Base-by-base conservation (phyloP, 2,888 invertebrate genomes). In the Hylaea fasciaria region DNA sequence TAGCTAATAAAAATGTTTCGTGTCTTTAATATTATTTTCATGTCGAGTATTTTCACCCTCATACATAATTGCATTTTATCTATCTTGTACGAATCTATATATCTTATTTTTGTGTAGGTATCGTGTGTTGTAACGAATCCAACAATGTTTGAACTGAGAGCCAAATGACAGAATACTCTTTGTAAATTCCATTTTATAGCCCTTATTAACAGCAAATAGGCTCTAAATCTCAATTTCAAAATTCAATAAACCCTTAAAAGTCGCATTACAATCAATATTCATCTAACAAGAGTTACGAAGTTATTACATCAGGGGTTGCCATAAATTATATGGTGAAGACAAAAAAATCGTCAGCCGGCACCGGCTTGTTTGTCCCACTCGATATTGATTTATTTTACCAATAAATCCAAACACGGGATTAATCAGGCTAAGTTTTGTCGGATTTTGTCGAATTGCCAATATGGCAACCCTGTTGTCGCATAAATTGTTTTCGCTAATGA, bases 371-470 rank as follows among this genome's bases (percentile, higher is more conserved):
- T 87, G 82, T 83, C 83, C 76, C 76, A 66, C 74, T 74, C 76
- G 65, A 58, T 78, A 85, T 85, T 90, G 90, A 91, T 91, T 91
- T 90, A 91, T 89, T 80, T 79, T 70, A 73, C 70, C 80, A 79
- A 89, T 91, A 90, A 89, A 90, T 90, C 86, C 82, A 79, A 70
- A 81, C 81, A 80, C 80, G 68, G 85, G 86, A 88, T 91, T 90
- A 89, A 90, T 89, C 87, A 87, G 81, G 77, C 78, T 81, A 78
- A 85, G 83, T 87, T 87, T 87, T 81, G 83, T 82, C 78, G 78
- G 74, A 76, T 86, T 87, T 86, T 81, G 82, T 81, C 79, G 78
- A 73, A 76, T 72, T 64, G 73, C 79, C 83, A 82, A 85, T 83
- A 81, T 83, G 84, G 80, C 82, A 78, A 73, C 77, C 74, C 50